These are phyloP conservation scores for Hanleya hanleyi DNA, from an alignment of 2,888 invertebrate genomes.

Conservation along the genomic window DNA sequence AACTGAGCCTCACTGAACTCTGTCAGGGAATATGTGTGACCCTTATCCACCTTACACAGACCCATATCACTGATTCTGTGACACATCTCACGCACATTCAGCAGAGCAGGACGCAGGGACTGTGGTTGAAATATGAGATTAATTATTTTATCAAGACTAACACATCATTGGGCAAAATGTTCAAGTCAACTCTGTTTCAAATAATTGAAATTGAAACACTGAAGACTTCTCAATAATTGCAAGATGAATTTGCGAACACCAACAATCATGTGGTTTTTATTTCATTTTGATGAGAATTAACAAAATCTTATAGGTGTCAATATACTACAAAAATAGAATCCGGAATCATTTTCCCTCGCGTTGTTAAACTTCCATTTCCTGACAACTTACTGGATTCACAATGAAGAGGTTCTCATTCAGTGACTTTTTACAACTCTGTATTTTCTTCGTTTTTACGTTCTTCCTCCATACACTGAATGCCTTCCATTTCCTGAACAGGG, in stretches of 20 bases:
- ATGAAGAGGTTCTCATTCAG: slow-evolving; percentile 83
- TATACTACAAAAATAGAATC: too few relatives aligned
- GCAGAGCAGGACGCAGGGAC: slow-evolving; percentile 81
- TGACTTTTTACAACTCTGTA: slow-evolving; percentile 77
- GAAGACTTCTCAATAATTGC: too few relatives aligned
- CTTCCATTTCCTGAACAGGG: slow-evolving; percentile 76
- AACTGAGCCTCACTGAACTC: slow-evolving; percentile 72
- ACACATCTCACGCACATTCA: slow-evolving; percentile 79
- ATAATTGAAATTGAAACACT: too few relatives aligned
- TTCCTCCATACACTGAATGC: slow-evolving; percentile 87
- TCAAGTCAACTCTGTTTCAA: too few relatives aligned
- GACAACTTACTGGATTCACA: slow-evolving; percentile 79
- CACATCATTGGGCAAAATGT: too few relatives aligned
- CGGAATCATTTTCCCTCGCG: too few relatives aligned
- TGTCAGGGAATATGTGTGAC: slow-evolving; percentile 70
- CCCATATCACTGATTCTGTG: slow-evolving; percentile 74
- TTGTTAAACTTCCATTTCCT: too few relatives aligned
- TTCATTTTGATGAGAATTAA: too few relatives aligned
- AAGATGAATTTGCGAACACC: too few relatives aligned
- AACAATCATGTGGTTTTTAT: too few relatives aligned
- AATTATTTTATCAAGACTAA: too few relatives aligned
- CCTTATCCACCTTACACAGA: slow-evolving; percentile 73
- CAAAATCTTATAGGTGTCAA: too few relatives aligned
- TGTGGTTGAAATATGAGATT: slow-evolving; percentile 33
- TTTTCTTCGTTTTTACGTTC: slow-evolving; percentile 82